A percentile compares a stretch with the other conserved stretches of the same genome.
phyloP scores from a whole-genome alignment of 2,797 vertebrate genomes.

The Syngnathus rostellatus region DNA sequence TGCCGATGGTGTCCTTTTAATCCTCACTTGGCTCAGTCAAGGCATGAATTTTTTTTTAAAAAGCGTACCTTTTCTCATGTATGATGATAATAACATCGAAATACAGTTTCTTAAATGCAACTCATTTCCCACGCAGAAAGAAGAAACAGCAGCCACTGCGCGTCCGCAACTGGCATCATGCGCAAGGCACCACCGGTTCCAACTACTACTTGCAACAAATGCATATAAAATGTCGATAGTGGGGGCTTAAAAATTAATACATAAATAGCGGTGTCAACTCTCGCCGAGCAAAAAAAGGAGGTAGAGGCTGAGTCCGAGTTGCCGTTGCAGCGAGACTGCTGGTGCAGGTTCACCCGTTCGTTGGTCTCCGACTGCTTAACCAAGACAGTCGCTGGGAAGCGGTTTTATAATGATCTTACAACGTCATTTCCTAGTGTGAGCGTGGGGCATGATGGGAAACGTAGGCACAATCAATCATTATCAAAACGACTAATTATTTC shows the following conservation, averaged over 20 bases:
- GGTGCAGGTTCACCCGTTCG: constrained; percentile 59
- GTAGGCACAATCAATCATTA: constrained; percentile 29
- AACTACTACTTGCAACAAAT: constrained; percentile 21
- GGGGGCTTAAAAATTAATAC: not conserved
- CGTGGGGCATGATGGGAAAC: constrained; percentile 58
- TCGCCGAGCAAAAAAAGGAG: not conserved
- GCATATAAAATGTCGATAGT: constrained; percentile 2
- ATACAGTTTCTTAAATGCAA: constrained; percentile 44
- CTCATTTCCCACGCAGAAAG: constrained; percentile 26
- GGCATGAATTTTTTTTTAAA: too few species aligned
- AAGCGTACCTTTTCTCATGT: not conserved
- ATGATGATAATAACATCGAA: constrained; percentile 26
- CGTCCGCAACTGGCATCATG: constrained; percentile 50
- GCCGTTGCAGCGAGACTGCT: constrained; percentile 41
- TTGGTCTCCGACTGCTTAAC: constrained; percentile 30
- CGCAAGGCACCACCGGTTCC: constrained; percentile 74
- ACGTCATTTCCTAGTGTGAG: constrained; percentile 61
- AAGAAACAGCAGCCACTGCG: constrained; percentile 23
- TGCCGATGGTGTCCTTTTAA: not conserved
- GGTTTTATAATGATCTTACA: constrained; percentile 58
- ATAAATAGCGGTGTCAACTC: not conserved
- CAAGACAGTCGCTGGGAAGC: constrained; percentile 29
- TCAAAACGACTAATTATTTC: too few species aligned
- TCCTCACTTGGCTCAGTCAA: not conserved
- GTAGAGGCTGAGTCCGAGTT: constrained; percentile 35